Base-by-base conservation (phyloP, 2,113 vertebrate species). In the Bothrops jararaca region DNA sequence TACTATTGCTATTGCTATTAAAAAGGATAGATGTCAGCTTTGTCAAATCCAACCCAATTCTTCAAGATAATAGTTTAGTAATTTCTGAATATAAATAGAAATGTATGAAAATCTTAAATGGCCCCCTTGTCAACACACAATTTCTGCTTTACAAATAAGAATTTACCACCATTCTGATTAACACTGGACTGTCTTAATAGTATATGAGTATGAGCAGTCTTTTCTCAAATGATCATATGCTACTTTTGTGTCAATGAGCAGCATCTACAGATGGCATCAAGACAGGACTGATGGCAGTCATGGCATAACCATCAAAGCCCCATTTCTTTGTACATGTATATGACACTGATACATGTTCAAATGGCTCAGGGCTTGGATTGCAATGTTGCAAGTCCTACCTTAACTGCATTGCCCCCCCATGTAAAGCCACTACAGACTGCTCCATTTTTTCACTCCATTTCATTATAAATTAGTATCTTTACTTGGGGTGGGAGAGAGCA, bases 31-130 rank as follows among this genome's bases (percentile, higher is more conserved):
- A 89, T 74, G 53, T 11, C 1, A 50, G 0, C 7, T 90, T 87
- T 95, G 26, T 92, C 5, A 94, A 90, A 91, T 9, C 5, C 53
- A 11, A 86, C 5, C 3, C 53, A 90, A 24, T 42, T 87, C 29
- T 10, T 89, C 6, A 90, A 74, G 8, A 1, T 0, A 58, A 87
- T 0, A 0, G 0, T 45, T 88, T 85, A 89, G 26, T n/a, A 10
- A 8, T 18, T n/a, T 1, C 88, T 93, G 0, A 52, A 13, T 53
- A 69, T 92, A 3, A 93, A 94, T 18, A 89, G 85, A 57, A 42
- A 86, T 94, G 90, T 89, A 80, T 92, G 60, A 74, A 92, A 90
- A 57, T 93, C 20, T 91, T 69, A 80, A 95, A 87, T 1, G 29
- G 85, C 13, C 29, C 11, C 86, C 11, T 89, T 23, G 69, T 34